Evolutionary conservation across 2,888 invertebrate species (phyloP), one percentile per base, ranked within the genome.

Genomic region (Pandemis heparana): DNA sequence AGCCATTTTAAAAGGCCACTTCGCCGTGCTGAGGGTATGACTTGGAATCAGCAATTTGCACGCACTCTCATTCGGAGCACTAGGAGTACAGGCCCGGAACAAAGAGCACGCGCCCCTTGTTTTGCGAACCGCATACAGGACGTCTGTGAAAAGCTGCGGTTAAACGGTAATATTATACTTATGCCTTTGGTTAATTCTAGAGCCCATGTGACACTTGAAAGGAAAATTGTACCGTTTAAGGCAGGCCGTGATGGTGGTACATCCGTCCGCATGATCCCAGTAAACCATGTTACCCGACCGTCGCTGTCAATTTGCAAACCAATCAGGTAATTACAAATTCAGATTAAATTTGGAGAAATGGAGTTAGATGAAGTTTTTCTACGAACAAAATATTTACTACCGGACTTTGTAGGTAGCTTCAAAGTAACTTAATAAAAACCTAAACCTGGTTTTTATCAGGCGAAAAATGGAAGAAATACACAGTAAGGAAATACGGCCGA

Each of bases 111-210:
- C 77, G 81, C 77, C 77, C 77, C 84, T 83, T 83, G 82, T 82
- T 79, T 83, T 78, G 71, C 8, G 72, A 76, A 71, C 75, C 76
- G 90, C 91, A 77, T 89, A 90, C 89, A 85, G 88, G 89, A 89
- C 83, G 87, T 84, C 81, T 81, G 76, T 70, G 76, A 81, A 82
- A 82, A 77, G 77, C 77, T 87, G 87, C 81, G 87, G 87, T 87
- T 71, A 81, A 87, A 86, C 86, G 86, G 87, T 85, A 87, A 87
- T 78, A 80, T 79, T 83, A 66, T 69, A 60, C 51, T 32, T 32
- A 32, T 32, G 51, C 59, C 69, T 73, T 73, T 16, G 46, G 56
- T 38, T 70, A 32, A 46, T 70, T 63, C 41, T 63, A 48, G 64
- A 38, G 38, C 43, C 41, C 4, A 59, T 39, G 48, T 48, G 38